These are phyloP conservation scores for Copidosoma floridanum DNA, from an alignment of 1,140 invertebrate genomes.

Conservation along the genomic window DNA sequence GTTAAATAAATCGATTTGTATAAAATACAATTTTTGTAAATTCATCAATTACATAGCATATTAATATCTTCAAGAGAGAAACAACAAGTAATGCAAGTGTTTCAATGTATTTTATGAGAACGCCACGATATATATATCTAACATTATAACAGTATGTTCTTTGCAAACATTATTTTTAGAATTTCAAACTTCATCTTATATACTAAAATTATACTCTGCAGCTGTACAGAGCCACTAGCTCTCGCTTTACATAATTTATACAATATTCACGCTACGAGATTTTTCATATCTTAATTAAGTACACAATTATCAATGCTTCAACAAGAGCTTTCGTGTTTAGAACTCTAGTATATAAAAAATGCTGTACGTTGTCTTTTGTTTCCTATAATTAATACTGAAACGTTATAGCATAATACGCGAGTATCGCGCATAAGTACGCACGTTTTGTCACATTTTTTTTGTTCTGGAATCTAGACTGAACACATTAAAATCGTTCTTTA, in stretches of 20 bases:
- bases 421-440: background rate
- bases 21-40: background rate
- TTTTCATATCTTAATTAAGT: conserved; percentile 18
- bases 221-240: conserved; percentile 3
- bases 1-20: background rate
- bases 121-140: background rate
- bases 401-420: background rate
- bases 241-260: conserved; percentile 4
- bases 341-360: conserved; percentile 11
- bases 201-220: conserved; percentile 15
- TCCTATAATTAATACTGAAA: conserved; percentile 24
- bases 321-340: conserved; percentile 14
- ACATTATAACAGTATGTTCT: conserved; percentile 3
- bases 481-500: conserved; percentile 23
- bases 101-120: too few species aligned
- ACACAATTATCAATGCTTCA: conserved; percentile 9
- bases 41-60: too few species aligned
- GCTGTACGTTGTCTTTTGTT: background rate
- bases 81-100: too few species aligned
- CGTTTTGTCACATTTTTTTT: background rate
- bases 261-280: background rate
- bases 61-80: too few species aligned
- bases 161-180: conserved; percentile 6
- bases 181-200: conserved; percentile 3
- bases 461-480: conserved; percentile 8